These are phyloP conservation scores for Pseudorectes ferrugineus DNA, from an alignment of 2,113 vertebrate species.

Conservation along the genomic window DNA sequence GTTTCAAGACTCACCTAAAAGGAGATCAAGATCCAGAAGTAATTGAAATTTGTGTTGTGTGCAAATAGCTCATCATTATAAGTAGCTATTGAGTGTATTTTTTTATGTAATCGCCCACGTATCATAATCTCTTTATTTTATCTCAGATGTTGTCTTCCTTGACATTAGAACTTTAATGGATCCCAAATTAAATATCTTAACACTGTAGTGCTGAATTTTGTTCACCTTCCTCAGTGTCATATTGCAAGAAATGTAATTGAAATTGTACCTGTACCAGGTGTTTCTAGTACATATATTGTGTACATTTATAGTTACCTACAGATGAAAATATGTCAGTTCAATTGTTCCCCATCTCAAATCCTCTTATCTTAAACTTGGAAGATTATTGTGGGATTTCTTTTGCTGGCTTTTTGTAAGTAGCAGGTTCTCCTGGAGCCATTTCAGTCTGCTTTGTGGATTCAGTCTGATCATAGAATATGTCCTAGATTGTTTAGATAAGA, in stretches of 20 bases:
- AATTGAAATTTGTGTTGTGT: constrained; percentile 61
- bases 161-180: constrained; percentile 27
- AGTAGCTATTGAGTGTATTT: constrained; percentile 35
- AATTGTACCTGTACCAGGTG: constrained; percentile 62
- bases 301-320: constrained; percentile 42
- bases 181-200: constrained; percentile 34
- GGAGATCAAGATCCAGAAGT: constrained; percentile 71
- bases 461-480: not conserved
- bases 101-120: constrained; percentile 13
- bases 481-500: not conserved
- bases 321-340: constrained; percentile 36
- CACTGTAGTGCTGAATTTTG: constrained; percentile 40
- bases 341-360: not conserved
- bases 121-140: constrained; percentile 17
- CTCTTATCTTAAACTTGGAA: constrained; percentile 1
- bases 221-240: constrained; percentile 42
- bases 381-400: constrained; percentile 9
- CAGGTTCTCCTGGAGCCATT: constrained; percentile 32
- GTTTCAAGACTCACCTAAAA: constrained; percentile 66
- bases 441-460: constrained; percentile 4
- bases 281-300: constrained; percentile 58
- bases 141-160: constrained; percentile 41
- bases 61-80: constrained; percentile 37
- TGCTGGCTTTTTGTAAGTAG: constrained; percentile 35
- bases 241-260: constrained; percentile 34